Conservation (phyloP, 2,797 vertebrate species). For the Dryobates pubescens region DNA sequence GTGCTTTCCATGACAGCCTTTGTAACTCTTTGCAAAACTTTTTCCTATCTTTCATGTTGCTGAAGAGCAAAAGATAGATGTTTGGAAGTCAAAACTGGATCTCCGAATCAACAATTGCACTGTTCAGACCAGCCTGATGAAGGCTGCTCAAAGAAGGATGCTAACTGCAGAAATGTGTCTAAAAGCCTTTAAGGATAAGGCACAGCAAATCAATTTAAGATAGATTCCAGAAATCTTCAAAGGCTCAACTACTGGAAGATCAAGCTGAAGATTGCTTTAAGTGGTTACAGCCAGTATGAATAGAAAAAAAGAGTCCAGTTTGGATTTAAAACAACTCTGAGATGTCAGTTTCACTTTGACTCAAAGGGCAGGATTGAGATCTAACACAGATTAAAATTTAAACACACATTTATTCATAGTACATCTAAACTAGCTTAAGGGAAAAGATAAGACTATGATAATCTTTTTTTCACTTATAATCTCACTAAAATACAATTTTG, state of each 20-base stretch:
- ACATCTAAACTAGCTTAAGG: background rate
- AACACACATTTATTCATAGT: background rate
- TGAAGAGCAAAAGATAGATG: background rate
- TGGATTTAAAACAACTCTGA: background rate
- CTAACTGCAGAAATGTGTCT: background rate
- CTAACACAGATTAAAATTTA: background rate
- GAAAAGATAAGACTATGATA: background rate
- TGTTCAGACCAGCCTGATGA: background rate
- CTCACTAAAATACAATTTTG: background rate
- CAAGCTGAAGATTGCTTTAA: background rate
- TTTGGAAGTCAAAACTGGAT: background rate
- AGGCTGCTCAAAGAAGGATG: background rate
- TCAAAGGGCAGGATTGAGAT: background rate
- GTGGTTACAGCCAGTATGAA: background rate
- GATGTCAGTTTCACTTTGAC: background rate
- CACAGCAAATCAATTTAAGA: background rate
- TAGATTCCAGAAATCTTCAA: background rate
- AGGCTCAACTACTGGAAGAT: background rate
- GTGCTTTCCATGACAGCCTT: background rate
- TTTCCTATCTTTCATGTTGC: background rate
- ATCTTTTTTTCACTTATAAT: background rate
- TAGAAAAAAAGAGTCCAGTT: background rate
- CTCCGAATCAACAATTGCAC: background rate
- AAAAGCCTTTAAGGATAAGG: background rate
- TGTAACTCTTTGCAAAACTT: background rate